Conservation (phyloP, 2,113 vertebrate genomes). For the Telmatochromis sp. region DNA sequence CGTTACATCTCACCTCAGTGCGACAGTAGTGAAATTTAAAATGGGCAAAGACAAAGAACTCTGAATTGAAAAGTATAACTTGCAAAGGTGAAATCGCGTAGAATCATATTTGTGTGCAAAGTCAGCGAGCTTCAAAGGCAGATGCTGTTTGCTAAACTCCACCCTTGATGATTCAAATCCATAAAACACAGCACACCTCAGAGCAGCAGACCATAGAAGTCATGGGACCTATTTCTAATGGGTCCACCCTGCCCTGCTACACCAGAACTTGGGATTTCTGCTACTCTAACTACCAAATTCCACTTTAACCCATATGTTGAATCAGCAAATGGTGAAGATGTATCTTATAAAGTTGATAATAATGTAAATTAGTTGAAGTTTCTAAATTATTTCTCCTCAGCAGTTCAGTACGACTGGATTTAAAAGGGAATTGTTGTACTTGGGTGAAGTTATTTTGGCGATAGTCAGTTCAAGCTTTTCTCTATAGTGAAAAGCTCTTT, state of each 20-base stretch:
- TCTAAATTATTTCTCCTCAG: background rate
- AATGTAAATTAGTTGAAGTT: background rate
- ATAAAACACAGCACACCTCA: accelerated
- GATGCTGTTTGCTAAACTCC: background rate
- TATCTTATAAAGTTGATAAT: background rate
- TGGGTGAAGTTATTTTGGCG: background rate
- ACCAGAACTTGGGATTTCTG: background rate
- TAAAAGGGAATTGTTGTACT: background rate
- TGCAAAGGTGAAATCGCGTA: accelerated
- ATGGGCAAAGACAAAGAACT: background rate
- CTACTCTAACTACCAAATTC: background rate
- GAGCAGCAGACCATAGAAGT: background rate
- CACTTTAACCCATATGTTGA: background rate
- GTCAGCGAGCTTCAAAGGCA: background rate
- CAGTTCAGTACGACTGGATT: background rate
- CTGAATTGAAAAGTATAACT: background rate
- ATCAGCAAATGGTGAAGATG: background rate
- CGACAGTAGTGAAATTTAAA: background rate
- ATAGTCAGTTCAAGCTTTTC: background rate
- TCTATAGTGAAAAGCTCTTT: background rate
- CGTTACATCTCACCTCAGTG: accelerated
- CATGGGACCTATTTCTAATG: background rate
- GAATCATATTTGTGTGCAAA: background rate
- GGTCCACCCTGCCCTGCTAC: background rate
- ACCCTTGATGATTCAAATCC: background rate